A percentile compares a stretch with the other conserved stretches of the same genome.
phyloP scores from a whole-genome alignment of 1,140 invertebrate genomes.

The Ooceraea biroi region DNA sequence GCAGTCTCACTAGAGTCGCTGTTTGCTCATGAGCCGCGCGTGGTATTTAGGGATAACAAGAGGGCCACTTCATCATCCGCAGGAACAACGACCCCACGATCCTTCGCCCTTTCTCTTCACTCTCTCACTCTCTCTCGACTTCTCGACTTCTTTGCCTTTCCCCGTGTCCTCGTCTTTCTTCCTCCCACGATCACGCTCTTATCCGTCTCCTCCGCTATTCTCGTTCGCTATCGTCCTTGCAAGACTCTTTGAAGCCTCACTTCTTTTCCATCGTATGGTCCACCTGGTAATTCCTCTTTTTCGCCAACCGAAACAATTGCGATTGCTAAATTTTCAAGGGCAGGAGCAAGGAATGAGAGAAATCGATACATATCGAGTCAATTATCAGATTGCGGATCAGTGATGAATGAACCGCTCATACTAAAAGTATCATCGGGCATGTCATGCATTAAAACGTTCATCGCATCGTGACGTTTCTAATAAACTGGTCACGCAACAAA shows the following conservation, averaged over 20 bases:
- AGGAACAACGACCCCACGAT: constrained; percentile 77
- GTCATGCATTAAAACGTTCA: no score
- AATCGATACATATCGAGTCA: not conserved
- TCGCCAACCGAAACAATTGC: not conserved
- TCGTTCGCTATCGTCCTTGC: constrained; percentile 57
- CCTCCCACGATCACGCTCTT: constrained; percentile 12
- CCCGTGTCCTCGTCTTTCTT: not conserved
- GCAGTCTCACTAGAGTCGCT: constrained; percentile 82
- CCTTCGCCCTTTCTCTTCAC: constrained; percentile 53
- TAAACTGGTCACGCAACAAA: no score
- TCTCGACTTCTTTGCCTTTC: constrained; percentile 13
- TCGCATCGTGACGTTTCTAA: no score
- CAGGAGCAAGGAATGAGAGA: not conserved
- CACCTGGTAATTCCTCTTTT: constrained; percentile 21
- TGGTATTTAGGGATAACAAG: constrained; percentile 86
- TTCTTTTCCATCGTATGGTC: not conserved
- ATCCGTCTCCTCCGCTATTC: constrained; percentile 56
- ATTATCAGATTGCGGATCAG: no score
- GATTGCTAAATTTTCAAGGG: constrained; percentile 14
- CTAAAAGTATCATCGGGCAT: no score
- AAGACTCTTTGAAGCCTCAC: constrained; percentile 34
- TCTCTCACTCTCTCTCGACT: constrained; percentile 48
- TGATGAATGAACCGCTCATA: no score
- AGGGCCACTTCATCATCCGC: constrained; percentile 85
- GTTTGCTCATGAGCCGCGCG: constrained; percentile 85